Evolutionary conservation across 2,113 vertebrate species (phyloP).

Genomic region (Silurus asotus): DNA sequence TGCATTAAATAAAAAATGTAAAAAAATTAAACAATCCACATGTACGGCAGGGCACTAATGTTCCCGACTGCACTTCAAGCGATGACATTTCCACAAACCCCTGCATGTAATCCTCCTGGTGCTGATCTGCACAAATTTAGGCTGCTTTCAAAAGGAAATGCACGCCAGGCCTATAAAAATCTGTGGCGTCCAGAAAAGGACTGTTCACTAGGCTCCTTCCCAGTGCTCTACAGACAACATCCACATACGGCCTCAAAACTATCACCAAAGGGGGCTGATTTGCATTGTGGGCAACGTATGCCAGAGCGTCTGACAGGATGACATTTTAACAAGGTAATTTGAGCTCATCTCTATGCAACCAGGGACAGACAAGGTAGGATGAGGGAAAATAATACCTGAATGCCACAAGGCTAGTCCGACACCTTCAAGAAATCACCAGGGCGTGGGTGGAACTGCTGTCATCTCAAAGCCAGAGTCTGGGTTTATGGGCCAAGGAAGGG

Average conservation of each 20-base stretch:
- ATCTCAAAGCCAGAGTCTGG: constrained; percentile 4
- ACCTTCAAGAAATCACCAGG: constrained; percentile 40
- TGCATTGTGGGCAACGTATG: constrained; percentile 51
- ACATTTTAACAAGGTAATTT: constrained; percentile 60
- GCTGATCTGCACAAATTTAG: background rate
- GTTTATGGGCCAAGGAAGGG: constrained; percentile 14
- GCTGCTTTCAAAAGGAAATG: background rate
- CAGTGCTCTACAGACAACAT: constrained; percentile 35
- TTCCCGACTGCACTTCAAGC: constrained; percentile 58
- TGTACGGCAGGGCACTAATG: constrained; percentile 57
- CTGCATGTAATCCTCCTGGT: constrained; percentile 58
- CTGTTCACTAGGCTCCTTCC: background rate
- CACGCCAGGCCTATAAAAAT: constrained; percentile 12
- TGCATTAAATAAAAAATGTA: constrained; percentile 69
- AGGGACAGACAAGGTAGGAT: constrained; percentile 35
- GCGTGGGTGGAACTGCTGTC: constrained; percentile 30
- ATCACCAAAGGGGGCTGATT: constrained; percentile 38
- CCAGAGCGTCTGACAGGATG: constrained; percentile 52
- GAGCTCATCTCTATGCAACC: constrained; percentile 49
- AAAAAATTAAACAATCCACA: constrained; percentile 33
- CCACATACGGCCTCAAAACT: background rate
- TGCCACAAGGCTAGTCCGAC: constrained; percentile 36
- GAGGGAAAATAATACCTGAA: constrained; percentile 39
- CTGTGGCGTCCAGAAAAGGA: background rate
- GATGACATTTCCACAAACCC: constrained; percentile 65